Evolutionary conservation across 2,888 invertebrate genomes (phyloP).

Genomic region (Oscheius sp.): DNA sequence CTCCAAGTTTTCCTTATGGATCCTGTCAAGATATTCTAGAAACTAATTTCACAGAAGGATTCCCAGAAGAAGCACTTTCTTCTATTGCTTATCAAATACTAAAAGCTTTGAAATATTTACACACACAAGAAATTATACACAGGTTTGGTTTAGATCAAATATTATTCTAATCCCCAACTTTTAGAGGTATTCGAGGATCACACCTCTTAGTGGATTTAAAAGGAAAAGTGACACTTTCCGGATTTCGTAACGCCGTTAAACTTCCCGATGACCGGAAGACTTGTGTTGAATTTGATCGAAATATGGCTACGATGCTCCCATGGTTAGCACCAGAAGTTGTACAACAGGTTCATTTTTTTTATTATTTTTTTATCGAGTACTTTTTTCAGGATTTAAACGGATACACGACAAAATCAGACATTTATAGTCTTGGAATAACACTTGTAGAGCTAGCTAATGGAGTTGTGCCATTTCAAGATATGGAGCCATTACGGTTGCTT

Average conservation of each 20-base stretch:
- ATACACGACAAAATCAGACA: conserved; percentile 89
- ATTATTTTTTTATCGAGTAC: too few relatives aligned
- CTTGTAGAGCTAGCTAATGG: conserved; percentile 91
- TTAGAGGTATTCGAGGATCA: conserved; percentile 48
- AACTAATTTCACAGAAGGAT: conserved; percentile 76
- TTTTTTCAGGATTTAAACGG: conserved; percentile 82
- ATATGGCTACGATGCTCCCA: conserved; percentile 82
- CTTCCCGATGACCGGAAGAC: conserved; percentile 71
- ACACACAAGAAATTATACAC: conserved; percentile 86
- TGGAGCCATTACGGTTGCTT: conserved; percentile 88
- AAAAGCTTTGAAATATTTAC: conserved; percentile 85
- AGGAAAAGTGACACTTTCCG: conserved; percentile 48
- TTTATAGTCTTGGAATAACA: conserved; percentile 89
- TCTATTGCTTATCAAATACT: conserved; percentile 85
- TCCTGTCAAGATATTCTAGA: conserved; percentile 44
- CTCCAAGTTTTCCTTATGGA: conserved; percentile 36
- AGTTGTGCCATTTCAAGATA: conserved; percentile 82
- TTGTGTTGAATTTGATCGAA: conserved; percentile 83
- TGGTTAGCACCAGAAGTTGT: conserved; percentile 93
- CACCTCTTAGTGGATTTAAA: conserved; percentile 50
- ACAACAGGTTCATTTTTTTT: conserved; percentile 80
- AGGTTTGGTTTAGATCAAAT: conserved; percentile 77
- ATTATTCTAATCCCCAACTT: not conserved
- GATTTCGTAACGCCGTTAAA: conserved; percentile 51
- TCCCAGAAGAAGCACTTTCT: conserved; percentile 86